A percentile compares a stretch with the other conserved stretches of the same genome.
Evolutionary conservation across 2,888 invertebrate genomes (phyloP).

Genomic region (Ornithoptera alexandrae): DNA sequence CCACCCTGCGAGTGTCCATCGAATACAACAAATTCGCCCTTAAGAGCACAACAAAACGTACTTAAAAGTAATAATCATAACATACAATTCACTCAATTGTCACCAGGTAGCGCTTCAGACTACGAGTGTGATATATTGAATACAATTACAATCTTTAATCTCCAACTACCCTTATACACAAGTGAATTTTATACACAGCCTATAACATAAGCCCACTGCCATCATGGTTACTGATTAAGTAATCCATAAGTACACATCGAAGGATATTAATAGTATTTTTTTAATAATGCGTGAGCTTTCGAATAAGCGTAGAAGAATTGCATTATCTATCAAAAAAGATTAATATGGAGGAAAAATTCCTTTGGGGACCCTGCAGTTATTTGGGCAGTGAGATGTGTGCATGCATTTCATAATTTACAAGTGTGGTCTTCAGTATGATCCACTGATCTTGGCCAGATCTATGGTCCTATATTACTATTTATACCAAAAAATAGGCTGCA

Average conservation of each 20-base stretch:
- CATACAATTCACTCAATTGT: constrained; percentile 50
- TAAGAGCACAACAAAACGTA: constrained; percentile 59
- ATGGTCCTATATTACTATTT: constrained; percentile 33
- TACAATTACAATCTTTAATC: constrained; percentile 59
- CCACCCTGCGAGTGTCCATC: constrained; percentile 55
- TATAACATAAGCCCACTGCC: constrained; percentile 69
- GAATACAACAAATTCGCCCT: constrained; percentile 58
- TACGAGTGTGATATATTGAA: constrained; percentile 42
- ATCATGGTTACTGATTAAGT: constrained; percentile 24
- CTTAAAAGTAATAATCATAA: constrained; percentile 44
- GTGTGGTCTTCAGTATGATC: constrained; percentile 21
- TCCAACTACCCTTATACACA: constrained; percentile 59
- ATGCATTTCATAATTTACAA: constrained; percentile 32
- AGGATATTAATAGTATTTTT: neutral
- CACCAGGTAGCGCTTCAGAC: constrained; percentile 48
- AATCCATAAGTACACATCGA: no score
- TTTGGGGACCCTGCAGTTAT: constrained; percentile 39
- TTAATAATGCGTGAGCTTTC: constrained; percentile 11
- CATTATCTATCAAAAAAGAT: neutral
- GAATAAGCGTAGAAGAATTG: constrained; percentile 7
- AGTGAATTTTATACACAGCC: constrained; percentile 72
- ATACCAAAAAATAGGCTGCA: constrained; percentile 30
- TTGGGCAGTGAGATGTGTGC: constrained; percentile 55
- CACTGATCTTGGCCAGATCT: constrained; percentile 30
- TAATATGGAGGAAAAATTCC: neutral